These are phyloP conservation scores for Melanerpes aurifrons DNA, from an alignment of 2,113 vertebrate species.

Conservation along the genomic window DNA sequence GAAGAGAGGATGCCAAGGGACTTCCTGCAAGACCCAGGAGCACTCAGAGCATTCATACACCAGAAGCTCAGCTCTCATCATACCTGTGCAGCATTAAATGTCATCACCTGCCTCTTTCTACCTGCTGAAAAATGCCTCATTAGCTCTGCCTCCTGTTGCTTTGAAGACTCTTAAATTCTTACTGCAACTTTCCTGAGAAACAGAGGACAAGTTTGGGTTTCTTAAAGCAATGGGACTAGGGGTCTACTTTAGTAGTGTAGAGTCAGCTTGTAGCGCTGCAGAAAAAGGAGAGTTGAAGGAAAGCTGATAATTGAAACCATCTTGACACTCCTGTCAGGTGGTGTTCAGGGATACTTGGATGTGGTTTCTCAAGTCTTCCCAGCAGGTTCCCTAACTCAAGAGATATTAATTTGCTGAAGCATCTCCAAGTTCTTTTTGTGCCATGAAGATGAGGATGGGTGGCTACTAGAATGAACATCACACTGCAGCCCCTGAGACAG, in stretches of 20 bases:
- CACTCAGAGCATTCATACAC: rapidly evolving
- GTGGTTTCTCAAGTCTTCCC: background rate
- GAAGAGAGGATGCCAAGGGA: background rate
- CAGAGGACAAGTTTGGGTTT: background rate
- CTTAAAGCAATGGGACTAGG: background rate
- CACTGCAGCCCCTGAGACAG: background rate
- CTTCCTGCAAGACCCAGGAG: background rate
- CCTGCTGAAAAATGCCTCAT: background rate
- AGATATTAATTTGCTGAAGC: background rate
- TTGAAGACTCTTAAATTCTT: background rate
- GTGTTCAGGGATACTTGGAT: background rate
- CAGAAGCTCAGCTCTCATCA: background rate
- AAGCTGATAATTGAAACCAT: background rate
- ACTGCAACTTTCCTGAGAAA: background rate
- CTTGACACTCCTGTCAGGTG: background rate
- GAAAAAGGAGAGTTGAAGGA: background rate
- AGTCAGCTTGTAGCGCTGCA: background rate
- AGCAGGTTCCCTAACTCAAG: background rate
- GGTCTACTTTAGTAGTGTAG: background rate
- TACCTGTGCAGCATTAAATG: background rate
- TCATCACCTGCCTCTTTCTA: background rate
- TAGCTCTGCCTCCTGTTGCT: background rate
- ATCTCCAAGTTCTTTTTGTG: background rate
- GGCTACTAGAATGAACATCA: background rate
- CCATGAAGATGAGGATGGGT: background rate